Base-by-base conservation (phyloP, 2,797 vertebrate genomes). In the Schizothorax lantsangensis region DNA sequence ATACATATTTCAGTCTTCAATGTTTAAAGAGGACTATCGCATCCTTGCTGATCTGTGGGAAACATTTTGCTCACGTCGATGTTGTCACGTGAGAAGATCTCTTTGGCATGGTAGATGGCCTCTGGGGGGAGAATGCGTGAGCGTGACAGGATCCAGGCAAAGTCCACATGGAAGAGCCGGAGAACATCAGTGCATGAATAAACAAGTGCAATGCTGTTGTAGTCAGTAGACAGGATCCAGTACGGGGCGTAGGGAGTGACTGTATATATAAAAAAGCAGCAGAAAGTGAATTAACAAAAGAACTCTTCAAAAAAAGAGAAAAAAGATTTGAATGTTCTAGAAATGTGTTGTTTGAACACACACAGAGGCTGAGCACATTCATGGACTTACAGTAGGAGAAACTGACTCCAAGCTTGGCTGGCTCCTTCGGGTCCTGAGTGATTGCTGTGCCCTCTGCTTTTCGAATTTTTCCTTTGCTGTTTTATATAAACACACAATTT, bases 361-460 rank as follows among this genome's bases (percentile, higher is more conserved):
- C 15, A 71, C 40, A 33, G 8, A 49, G 23, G 54, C 21, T 10
- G 21, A 85, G 5, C 11, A 54, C 15, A 49, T 2, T 21, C 15
- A 64, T 52, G 36, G 82, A 96, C 97, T 98, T 92, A 99, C 98
- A 96, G 90, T 95, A 95, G 19, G 93, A 97, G 90, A 96, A 98
- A 91, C 96, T 97, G 81, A 98, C 93, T 0, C 92, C 95, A n/a
- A 99, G 91, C 89, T 95, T 97, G 85, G 97, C 96, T 0, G 95
- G 92, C 54, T 97, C 95, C 0, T 91, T 93, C 0, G 64, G n/a
- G 77, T 98, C 95, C 17, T 23, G 90, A 47, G 94, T 79, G 72
- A 94, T 92, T 1, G 95, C 94, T 5, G 97, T 97, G 4, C 97
- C 97, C 86, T 97, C 96, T 0, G 91, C 87, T 11, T 88, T 82